phyloP scores from a whole-genome alignment of 2,113 vertebrate species.

The Dryoscopus gambensis region DNA sequence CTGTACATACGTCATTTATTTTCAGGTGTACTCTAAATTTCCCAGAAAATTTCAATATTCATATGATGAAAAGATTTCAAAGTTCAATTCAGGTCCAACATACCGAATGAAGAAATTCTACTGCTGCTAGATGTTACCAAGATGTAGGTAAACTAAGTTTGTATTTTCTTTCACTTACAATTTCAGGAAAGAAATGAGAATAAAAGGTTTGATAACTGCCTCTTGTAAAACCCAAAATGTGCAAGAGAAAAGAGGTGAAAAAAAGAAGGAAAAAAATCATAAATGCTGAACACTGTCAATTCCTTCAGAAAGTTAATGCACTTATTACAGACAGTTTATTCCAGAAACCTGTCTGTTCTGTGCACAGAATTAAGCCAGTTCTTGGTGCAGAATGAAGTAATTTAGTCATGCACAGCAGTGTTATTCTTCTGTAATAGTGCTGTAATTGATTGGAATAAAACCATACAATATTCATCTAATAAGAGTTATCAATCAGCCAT shows the following conservation, averaged over 20 bases:
- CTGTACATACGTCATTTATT: neutral
- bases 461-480: neutral
- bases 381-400: neutral
- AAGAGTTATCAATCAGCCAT: neutral
- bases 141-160: neutral
- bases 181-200: neutral
- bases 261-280: neutral
- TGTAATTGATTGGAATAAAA: neutral
- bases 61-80: neutral
- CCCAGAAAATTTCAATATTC: neutral
- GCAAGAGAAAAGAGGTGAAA: neutral
- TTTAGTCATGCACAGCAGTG: neutral
- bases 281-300: neutral
- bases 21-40: neutral
- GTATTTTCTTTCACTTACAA: neutral
- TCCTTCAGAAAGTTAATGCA: neutral
- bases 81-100: neutral
- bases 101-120: neutral
- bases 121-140: neutral
- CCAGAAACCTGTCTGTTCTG: neutral
- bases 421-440: neutral
- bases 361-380: neutral
- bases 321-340: neutral
- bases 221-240: neutral
- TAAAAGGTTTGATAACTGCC: neutral